These are phyloP conservation scores for Octomys mimax DNA, from an alignment of 2,797 vertebrate species.

Conservation along the genomic window DNA sequence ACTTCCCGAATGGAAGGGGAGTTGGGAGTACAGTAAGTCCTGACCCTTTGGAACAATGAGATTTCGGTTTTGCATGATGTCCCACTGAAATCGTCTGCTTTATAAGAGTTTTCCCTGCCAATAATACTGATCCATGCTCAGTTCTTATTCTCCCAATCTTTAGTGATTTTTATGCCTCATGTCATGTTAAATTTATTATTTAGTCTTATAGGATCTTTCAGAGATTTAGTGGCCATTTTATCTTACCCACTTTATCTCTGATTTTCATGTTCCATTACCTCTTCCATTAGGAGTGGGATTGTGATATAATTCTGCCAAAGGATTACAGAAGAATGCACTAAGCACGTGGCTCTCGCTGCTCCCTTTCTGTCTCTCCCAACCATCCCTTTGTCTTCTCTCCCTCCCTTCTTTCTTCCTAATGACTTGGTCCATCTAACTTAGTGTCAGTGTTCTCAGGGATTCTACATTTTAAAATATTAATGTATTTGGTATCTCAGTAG, in stretches of 20 bases:
- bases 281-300: not conserved
- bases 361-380: not conserved
- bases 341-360: accelerated
- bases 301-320: not conserved
- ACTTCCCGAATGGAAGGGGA: not conserved
- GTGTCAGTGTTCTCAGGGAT: not conserved
- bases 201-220: not conserved
- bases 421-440: not conserved
- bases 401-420: not conserved
- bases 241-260: not conserved
- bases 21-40: not conserved
- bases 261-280: not conserved
- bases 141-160: not conserved
- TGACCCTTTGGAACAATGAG: not conserved
- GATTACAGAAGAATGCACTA: not conserved
- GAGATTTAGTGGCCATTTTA: not conserved
- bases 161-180: not conserved
- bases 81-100: not conserved
- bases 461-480: not conserved
- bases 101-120: not conserved
- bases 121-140: not conserved
- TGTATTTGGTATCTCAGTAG: not conserved
- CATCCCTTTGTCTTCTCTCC: not conserved
- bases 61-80: not conserved
- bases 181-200: not conserved